Evolutionary conservation across 2,113 vertebrate species (phyloP).

Genomic region (Laticauda colubrina): DNA sequence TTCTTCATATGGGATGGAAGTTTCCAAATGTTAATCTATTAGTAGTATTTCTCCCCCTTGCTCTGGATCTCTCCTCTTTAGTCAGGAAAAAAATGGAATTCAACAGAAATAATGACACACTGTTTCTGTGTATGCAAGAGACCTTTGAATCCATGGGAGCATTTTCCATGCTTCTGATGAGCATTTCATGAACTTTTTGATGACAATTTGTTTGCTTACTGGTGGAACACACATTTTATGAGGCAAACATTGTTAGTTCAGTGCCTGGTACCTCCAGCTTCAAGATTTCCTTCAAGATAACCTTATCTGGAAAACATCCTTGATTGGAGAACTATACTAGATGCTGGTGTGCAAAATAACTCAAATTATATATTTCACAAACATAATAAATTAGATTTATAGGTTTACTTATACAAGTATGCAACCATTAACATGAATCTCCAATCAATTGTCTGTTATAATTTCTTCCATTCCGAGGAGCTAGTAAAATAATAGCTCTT

Average conservation of each 20-base stretch:
- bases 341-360: neutral
- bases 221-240: neutral
- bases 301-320: neutral
- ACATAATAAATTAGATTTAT: neutral
- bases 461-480: neutral
- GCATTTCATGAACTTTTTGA: neutral
- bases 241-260: neutral
- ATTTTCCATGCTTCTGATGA: neutral
- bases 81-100: neutral
- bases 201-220: neutral
- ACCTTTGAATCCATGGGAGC: neutral
- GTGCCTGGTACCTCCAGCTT: neutral
- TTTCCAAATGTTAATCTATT: neutral
- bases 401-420: neutral
- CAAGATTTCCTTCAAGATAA: neutral
- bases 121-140: neutral
- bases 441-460: neutral
- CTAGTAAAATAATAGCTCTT: neutral
- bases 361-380: neutral
- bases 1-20: neutral
- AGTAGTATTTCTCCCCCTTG: neutral
- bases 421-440: neutral
- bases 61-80: neutral
- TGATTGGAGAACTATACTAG: neutral
- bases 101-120: neutral